Evolutionary conservation across 2,113 vertebrate genomes (phyloP).

Genomic region (Cheilinus undulatus): DNA sequence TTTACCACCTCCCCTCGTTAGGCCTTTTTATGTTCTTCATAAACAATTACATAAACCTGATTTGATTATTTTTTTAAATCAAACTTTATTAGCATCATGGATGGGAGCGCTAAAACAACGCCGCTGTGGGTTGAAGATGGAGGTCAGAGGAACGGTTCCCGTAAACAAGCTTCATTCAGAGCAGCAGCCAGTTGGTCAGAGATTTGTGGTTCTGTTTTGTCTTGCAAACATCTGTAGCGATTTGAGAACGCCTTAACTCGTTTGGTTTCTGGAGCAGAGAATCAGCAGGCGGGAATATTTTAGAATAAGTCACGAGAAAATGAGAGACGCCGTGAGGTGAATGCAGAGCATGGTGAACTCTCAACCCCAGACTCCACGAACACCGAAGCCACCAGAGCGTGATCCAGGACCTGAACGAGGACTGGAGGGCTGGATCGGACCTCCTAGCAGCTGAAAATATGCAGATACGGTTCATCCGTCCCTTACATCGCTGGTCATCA

Average conservation of each 20-base stretch:
- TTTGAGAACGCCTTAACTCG: slow-evolving; percentile 17
- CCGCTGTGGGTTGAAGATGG: slow-evolving; percentile 24
- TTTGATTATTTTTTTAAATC: slow-evolving; percentile 53
- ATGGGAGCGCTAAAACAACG: slow-evolving; percentile 26
- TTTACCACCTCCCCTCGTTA: slow-evolving; percentile 46
- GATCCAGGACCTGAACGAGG: too few relatives aligned
- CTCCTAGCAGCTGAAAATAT: too few relatives aligned
- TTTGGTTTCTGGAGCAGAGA: slow-evolving; percentile 25
- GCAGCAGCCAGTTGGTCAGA: slow-evolving; percentile 26
- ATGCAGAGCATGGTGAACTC: slow-evolving; percentile 51
- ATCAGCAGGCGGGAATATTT: slow-evolving; percentile 12
- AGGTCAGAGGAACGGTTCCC: slow-evolving; percentile 39
- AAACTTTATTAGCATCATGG: slow-evolving; percentile 27
- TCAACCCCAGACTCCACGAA: slow-evolving; percentile 11
- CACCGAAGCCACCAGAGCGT: slow-evolving; percentile 29
- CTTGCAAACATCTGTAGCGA: slow-evolving; percentile 33
- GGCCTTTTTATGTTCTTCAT: slow-evolving; percentile 57
- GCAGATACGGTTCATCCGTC: too few relatives aligned
- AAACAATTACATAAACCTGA: slow-evolving; percentile 63
- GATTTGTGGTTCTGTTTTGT: slow-evolving; percentile 15
- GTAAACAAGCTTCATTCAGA: slow-evolving; percentile 45
- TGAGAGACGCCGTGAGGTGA: slow-evolving; percentile 10
- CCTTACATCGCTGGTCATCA: too few relatives aligned
- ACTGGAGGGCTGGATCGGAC: too few relatives aligned
- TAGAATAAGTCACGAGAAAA: slow-evolving; percentile 17